Percentiles rank a stretch among this genome's conserved stretches.
phyloP scores from a whole-genome alignment of 2,797 vertebrate genomes.

The Adelosebastes latens region DNA sequence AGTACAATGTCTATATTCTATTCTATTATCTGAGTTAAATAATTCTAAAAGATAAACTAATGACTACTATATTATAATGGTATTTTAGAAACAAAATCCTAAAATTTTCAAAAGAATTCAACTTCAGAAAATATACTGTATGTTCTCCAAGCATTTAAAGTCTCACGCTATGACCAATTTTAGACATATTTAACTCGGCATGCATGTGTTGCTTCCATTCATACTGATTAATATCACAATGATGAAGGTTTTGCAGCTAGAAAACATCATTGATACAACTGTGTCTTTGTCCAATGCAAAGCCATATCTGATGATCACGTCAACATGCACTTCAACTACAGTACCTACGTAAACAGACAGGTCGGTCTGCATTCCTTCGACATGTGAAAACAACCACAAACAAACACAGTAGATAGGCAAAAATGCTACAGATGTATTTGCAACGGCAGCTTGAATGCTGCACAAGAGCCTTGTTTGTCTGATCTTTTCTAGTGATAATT shows the following conservation, averaged over 20 bases:
- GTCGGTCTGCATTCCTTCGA: slow-evolving; percentile 29
- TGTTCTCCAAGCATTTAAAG: background rate
- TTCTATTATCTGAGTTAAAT: background rate
- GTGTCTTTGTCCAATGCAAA: background rate
- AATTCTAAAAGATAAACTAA: background rate
- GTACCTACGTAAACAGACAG: slow-evolving; percentile 15
- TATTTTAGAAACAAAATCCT: background rate
- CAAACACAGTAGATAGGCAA: background rate
- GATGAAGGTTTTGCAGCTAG: background rate
- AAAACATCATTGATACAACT: background rate
- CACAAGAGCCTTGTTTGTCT: slow-evolving; percentile 43
- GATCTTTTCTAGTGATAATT: slow-evolving; percentile 37
- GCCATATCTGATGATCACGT: slow-evolving; percentile 31
- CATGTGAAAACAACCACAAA: background rate
- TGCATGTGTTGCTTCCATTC: background rate
- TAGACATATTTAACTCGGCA: background rate
- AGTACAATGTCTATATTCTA: background rate
- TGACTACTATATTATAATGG: too few species aligned
- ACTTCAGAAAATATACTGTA: background rate
- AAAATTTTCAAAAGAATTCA: background rate
- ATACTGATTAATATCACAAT: background rate
- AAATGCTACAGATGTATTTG: background rate
- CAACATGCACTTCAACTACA: background rate
- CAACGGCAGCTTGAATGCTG: background rate
- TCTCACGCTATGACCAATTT: background rate